Percentiles rank a stretch among this genome's conserved stretches.
These are phyloP conservation scores for Ephialtes manifestator DNA, from an alignment of 2,888 invertebrate species.

Conservation along the genomic window DNA sequence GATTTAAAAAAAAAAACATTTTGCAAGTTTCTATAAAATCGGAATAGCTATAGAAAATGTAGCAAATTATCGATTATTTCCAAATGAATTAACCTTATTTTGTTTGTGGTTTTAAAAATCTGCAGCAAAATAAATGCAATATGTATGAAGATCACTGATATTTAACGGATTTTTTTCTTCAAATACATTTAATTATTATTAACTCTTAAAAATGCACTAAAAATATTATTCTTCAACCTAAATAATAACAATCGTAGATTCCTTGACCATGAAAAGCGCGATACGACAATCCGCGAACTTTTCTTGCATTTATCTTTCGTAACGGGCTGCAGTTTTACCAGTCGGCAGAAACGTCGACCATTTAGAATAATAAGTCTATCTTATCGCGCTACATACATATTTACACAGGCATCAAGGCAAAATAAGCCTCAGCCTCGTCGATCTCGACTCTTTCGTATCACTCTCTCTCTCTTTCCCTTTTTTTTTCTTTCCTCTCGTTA, in stretches of 20 bases:
- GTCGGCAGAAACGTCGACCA: slow-evolving; percentile 82
- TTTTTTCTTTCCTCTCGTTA: slow-evolving; percentile 13
- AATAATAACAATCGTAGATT: background rate
- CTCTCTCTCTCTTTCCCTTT: slow-evolving; percentile 30
- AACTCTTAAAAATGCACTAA: no score
- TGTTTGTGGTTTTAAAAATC: no score
- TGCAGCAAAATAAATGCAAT: no score
- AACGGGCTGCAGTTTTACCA: slow-evolving; percentile 79
- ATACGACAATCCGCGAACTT: slow-evolving; percentile 22
- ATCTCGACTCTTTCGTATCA: slow-evolving; percentile 31
- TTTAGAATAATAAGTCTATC: slow-evolving; percentile 85
- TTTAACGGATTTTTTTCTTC: no score
- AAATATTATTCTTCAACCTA: no score
- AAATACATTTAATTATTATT: no score
- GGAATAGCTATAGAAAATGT: no score
- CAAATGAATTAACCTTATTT: no score
- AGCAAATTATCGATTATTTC: no score
- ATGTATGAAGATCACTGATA: no score
- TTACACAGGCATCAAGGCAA: slow-evolving; percentile 80
- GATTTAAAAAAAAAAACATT: no score
- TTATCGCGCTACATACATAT: slow-evolving; percentile 86
- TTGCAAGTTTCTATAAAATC: no score
- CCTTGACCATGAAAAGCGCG: slow-evolving; percentile 5
- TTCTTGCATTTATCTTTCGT: slow-evolving; percentile 69
- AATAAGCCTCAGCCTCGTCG: slow-evolving; percentile 69